Evolutionary conservation across 1,140 invertebrate genomes (phyloP).

Genomic region (Adelges cooleyi): DNA sequence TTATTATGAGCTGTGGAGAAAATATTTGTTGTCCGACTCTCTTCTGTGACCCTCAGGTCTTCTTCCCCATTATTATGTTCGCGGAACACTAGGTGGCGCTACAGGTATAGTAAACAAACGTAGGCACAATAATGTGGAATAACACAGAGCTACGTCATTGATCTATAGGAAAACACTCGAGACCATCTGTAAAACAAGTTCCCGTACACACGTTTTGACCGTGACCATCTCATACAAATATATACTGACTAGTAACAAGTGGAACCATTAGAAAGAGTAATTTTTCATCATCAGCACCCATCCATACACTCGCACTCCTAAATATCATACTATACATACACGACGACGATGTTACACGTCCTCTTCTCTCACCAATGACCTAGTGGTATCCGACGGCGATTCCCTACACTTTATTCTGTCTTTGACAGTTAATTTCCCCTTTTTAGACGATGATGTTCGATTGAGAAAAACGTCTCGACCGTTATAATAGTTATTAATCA

Average conservation of each 20-base stretch:
- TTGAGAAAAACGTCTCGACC: too few species aligned
- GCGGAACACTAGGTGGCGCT: neutral
- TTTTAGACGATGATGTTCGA: too few species aligned
- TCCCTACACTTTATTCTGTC: neutral
- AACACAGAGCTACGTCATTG: neutral
- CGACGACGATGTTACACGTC: too few species aligned
- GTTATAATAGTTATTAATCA: too few species aligned
- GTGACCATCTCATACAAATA: neutral
- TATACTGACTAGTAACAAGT: conserved; percentile 6
- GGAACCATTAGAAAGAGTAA: conserved; percentile 21
- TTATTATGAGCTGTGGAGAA: too few species aligned
- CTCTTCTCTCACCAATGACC: neutral
- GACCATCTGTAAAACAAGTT: conserved; percentile 1
- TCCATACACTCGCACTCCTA: neutral
- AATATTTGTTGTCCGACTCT: too few species aligned
- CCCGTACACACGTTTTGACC: conserved; percentile 11
- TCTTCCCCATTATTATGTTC: neutral
- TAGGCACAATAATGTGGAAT: too few species aligned
- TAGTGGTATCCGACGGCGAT: neutral
- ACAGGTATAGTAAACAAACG: too few species aligned
- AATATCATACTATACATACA: too few species aligned
- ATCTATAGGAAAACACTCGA: conserved; percentile 18
- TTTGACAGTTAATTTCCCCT: too few species aligned
- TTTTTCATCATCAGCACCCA: conserved; percentile 26
- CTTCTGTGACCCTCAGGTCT: too few species aligned